Percentiles rank a stretch among this genome's conserved stretches.
These are phyloP conservation scores for Clusia tigrina DNA, from an alignment of 2,888 invertebrate genomes.

Conservation along the genomic window DNA sequence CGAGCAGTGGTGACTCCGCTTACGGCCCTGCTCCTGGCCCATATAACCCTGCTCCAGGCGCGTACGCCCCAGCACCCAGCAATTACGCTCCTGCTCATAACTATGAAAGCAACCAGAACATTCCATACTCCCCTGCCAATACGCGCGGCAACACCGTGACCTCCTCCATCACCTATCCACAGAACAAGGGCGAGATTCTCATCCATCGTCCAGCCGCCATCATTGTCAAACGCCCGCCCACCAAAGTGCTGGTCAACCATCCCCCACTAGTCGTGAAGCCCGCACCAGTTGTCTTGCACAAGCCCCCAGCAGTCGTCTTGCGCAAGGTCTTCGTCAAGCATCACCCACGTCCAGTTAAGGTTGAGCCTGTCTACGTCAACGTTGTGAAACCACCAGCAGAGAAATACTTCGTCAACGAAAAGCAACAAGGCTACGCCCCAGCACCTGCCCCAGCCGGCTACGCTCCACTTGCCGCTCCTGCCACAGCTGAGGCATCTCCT, in stretches of 20 bases:
- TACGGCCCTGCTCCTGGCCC: slow-evolving; percentile 29
- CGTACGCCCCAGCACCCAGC: slow-evolving; percentile 36
- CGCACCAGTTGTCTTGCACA: slow-evolving; percentile 62
- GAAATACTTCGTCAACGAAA: slow-evolving; percentile 62
- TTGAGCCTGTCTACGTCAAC: slow-evolving; percentile 62
- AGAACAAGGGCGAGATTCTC: slow-evolving; percentile 62
- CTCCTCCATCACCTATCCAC: slow-evolving; percentile 56
- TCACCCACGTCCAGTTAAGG: slow-evolving; percentile 60
- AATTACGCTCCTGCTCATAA: slow-evolving; percentile 24
- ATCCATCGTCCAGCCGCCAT: slow-evolving; percentile 63
- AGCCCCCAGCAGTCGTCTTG: slow-evolving; percentile 62
- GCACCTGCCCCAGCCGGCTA: slow-evolving; percentile 25
- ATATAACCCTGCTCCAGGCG: no score
- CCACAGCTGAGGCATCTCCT: slow-evolving; percentile 27
- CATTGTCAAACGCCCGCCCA: slow-evolving; percentile 62
- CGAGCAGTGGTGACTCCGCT: slow-evolving; percentile 31
- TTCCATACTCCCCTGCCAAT: slow-evolving; percentile 54
- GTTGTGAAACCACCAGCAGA: slow-evolving; percentile 63
- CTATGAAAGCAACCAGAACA: slow-evolving; percentile 48
- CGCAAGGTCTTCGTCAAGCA: slow-evolving; percentile 60
- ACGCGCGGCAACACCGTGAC: slow-evolving; percentile 53
- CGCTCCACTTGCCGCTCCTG: slow-evolving; percentile 29
- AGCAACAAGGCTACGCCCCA: slow-evolving; percentile 49
- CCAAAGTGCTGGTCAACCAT: slow-evolving; percentile 61
- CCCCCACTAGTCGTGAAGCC: slow-evolving; percentile 63